phyloP scores from a whole-genome alignment of 2,888 invertebrate genomes.

The Stenodera caucasica region DNA sequence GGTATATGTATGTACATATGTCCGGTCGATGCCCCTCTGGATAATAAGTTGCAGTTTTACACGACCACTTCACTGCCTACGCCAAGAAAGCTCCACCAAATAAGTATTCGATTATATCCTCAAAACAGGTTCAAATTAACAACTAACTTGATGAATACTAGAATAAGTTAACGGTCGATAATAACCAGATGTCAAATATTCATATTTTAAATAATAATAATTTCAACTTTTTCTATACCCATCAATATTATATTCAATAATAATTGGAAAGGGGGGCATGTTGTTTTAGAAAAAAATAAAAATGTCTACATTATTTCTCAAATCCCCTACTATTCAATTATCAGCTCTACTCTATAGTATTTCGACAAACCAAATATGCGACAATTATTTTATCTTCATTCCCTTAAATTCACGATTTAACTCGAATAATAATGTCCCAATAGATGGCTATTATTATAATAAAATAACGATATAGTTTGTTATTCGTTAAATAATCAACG shows the following conservation, averaged over 20 bases:
- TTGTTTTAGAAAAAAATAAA: no score
- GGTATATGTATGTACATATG: constrained; percentile 17
- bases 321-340: background rate
- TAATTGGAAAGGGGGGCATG: no score
- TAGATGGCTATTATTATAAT: background rate
- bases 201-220: constrained; percentile 2
- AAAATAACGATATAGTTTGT: no score
- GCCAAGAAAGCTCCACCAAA: constrained; percentile 24
- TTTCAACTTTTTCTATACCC: background rate
- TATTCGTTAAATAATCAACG: no score
- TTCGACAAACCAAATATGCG: no score
- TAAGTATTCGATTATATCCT: constrained; percentile 24
- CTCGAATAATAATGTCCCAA: background rate
- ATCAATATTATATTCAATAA: no score
- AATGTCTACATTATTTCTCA: background rate
- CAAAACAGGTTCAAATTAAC: constrained; percentile 26
- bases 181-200: constrained; percentile 4
- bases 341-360: no score
- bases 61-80: constrained; percentile 26
- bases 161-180: constrained; percentile 3
- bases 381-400: background rate
- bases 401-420: background rate
- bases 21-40: constrained; percentile 30
- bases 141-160: constrained; percentile 12
- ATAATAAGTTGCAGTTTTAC: constrained; percentile 30